Base-by-base conservation (phyloP, 2,888 invertebrate genomes). In the Scaptodrosophila latifasciaeformis region DNA sequence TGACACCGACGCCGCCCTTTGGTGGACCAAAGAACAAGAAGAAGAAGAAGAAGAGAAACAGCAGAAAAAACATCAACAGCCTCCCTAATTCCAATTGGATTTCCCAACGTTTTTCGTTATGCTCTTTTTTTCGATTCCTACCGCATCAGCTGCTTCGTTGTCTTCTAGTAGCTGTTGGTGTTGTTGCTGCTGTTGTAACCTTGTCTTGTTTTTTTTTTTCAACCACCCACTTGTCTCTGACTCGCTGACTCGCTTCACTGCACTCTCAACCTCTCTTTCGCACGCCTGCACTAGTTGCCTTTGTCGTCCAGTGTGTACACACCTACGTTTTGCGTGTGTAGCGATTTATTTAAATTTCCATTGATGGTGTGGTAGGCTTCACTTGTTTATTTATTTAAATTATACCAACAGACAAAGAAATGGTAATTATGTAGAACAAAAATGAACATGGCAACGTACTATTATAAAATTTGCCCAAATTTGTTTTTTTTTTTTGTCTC, bases 111-210 rank as follows among this genome's bases (percentile, higher is more conserved):
- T 13, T 21, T 12, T 1, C 7, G 29, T 10, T 18, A 37, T 10
- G 19, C 40, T 29, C 13, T 1, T 15, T 18, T 0, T 2, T 18
- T 7, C 13, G 34, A 39, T 35, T 57, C 45, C 66, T 62, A 60
- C 52, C 61, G 62, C 65, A 78, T 78, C 70, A 71, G 75, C 70
- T 71, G 78, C 75, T 69, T 61, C 53, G 53, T 65, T 51, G 66
- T 55, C 53, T 49, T n/a, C n/a, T n/a, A n/a, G n/a, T n/a, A n/a
- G n/a, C n/a, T 57, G 44, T 40, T 51, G 39, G 45, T 34, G 46
- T 46, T 49, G 42, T 35, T 55, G 50, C 27, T 56, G 46, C 60
- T 74, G 63, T 67, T 78, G 78, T 78, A 71, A 74, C 75, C 70
- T 78, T 74, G 78, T 62, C 48, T 60, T 60, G 19, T 47, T 6